These are phyloP conservation scores for Caprella mutica DNA, from an alignment of 2,888 invertebrate species.

Conservation along the genomic window DNA sequence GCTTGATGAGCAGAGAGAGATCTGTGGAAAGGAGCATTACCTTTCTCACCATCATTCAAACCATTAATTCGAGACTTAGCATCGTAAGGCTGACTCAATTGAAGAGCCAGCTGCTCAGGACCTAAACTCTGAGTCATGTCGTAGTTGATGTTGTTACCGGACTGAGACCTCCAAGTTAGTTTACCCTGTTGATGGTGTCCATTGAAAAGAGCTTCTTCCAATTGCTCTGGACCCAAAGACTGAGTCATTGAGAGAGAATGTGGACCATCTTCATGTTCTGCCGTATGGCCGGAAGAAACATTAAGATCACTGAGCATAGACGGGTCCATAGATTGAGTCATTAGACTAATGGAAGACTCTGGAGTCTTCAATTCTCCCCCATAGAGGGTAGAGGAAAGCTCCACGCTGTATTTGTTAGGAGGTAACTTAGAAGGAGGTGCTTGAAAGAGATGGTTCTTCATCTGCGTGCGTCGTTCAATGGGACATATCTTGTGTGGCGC, in stretches of 20 bases:
- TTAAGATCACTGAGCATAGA: conserved; percentile 16
- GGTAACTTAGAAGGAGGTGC: too few species aligned
- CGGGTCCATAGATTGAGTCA: conserved; percentile 35
- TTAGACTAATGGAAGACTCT: conserved; percentile 26
- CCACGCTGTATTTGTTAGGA: conserved; percentile 27
- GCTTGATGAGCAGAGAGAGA: too few species aligned
- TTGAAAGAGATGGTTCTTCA: too few species aligned
- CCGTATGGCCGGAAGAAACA: conserved; percentile 1
- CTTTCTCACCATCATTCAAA: neutral
- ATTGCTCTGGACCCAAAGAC: conserved; percentile 29
- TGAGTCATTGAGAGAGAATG: conserved; percentile 22
- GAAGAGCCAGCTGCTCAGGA: conserved; percentile 23
- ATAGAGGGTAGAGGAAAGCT: conserved; percentile 32
- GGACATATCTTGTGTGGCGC: too few species aligned
- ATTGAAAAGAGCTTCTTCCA: conserved; percentile 15
- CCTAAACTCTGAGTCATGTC: conserved; percentile 30
- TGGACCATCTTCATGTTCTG: neutral
- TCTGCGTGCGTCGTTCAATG: too few species aligned
- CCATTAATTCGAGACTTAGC: too few species aligned
- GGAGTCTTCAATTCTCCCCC: conserved; percentile 33
- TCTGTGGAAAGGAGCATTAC: neutral
- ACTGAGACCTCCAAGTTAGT: too few species aligned
- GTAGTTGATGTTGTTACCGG: too few species aligned
- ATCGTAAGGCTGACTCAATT: conserved; percentile 11
- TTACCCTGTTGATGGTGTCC: too few species aligned